Evolutionary conservation across 2,113 vertebrate genomes (phyloP).

Genomic region (Melospiza melodia): DNA sequence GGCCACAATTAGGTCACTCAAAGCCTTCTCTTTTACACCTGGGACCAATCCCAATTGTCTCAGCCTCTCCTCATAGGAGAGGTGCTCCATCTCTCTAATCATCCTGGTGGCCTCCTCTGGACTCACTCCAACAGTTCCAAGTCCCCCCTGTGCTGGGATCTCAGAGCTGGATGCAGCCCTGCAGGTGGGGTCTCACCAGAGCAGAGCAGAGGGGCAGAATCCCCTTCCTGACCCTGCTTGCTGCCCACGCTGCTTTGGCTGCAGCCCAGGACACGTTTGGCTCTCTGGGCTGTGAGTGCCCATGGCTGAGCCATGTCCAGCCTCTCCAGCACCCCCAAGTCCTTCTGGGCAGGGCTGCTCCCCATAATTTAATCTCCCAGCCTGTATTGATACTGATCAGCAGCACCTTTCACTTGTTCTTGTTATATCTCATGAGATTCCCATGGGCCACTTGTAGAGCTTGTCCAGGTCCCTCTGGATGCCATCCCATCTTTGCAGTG

Average conservation of each 20-base stretch:
- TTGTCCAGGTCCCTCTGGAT: not conserved
- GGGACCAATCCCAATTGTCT: not conserved
- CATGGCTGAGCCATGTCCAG: not conserved
- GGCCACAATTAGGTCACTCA: not conserved
- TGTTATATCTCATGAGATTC: not conserved
- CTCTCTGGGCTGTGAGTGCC: not conserved
- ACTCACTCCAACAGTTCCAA: fast-evolving
- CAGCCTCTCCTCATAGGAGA: not conserved
- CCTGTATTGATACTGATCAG: not conserved
- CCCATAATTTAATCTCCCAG: not conserved
- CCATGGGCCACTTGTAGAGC: not conserved
- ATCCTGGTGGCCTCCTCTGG: too few relatives aligned
- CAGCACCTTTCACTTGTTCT: not conserved
- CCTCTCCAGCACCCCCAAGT: not conserved
- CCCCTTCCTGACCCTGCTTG: not conserved
- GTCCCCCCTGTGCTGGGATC: fast-evolving
- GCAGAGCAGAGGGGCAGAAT: not conserved
- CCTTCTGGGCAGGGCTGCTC: not conserved
- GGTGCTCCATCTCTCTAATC: not conserved
- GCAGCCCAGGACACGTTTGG: fast-evolving
- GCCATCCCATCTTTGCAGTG: not conserved
- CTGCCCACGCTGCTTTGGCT: fast-evolving
- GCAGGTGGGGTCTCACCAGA: not conserved
- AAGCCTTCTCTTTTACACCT: not conserved
- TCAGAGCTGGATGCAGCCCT: not conserved